Conservation (phyloP, 2,797 vertebrate species). For the Sebastolobus alascanus region DNA sequence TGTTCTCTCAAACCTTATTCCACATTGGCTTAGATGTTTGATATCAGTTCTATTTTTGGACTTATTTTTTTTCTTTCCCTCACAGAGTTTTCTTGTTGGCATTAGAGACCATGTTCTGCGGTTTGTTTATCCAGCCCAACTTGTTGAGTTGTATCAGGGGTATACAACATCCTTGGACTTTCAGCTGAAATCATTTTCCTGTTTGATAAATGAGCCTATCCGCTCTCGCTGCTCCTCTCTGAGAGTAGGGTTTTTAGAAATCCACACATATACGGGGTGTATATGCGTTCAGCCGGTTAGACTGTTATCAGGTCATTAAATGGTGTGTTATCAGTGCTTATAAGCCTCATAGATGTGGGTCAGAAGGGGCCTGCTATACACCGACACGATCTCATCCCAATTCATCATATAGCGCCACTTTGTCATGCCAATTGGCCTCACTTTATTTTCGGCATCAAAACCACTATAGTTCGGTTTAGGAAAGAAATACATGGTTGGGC, state of each 20-base stretch:
- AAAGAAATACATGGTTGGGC: background rate
- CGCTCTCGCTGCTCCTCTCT: slow-evolving; percentile 1
- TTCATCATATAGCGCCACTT: background rate
- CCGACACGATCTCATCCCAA: background rate
- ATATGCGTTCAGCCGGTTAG: slow-evolving; percentile 3
- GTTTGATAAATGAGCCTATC: slow-evolving; percentile 43
- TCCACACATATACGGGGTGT: background rate
- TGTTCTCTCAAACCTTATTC: background rate
- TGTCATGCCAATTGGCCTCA: background rate
- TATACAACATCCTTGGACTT: slow-evolving; percentile 45
- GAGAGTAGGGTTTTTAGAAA: slow-evolving; percentile 7
- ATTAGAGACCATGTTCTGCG: slow-evolving; percentile 15
- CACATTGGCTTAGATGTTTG: background rate
- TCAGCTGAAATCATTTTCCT: slow-evolving; percentile 41
- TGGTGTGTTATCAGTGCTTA: background rate
- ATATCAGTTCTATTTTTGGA: background rate
- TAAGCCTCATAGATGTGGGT: background rate
- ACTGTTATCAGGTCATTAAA: background rate
- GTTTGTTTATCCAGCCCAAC: slow-evolving; percentile 46
- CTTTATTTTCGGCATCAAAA: background rate
- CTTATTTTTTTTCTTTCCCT: background rate
- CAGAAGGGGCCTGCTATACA: background rate
- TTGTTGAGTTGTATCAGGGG: slow-evolving; percentile 48
- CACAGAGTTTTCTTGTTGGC: slow-evolving; percentile 2
- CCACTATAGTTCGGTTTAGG: background rate